phyloP scores from a whole-genome alignment of 2,888 invertebrate genomes.

The Sicus ferrugineus region DNA sequence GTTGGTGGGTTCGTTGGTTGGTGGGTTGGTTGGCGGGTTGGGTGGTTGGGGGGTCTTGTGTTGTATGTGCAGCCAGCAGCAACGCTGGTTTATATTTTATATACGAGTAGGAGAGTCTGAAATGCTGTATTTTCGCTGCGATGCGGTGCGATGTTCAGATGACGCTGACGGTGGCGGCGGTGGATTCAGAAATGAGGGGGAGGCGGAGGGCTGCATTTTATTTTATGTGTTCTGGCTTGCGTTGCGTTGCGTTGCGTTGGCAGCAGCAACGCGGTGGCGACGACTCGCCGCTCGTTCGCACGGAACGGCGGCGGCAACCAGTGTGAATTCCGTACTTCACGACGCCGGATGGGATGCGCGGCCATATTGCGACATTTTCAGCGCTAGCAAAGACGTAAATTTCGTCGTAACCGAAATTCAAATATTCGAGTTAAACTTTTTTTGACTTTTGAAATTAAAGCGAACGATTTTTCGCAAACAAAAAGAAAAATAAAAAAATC shows the following conservation, averaged over 20 bases:
- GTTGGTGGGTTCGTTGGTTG: slow-evolving; percentile 8
- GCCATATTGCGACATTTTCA: slow-evolving; percentile 34
- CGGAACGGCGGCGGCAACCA: slow-evolving; percentile 35
- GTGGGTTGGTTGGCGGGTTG: slow-evolving; percentile 3
- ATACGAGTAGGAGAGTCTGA: slow-evolving; percentile 12
- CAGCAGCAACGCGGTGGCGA: background rate
- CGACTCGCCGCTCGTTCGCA: background rate
- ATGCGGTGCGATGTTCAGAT: background rate
- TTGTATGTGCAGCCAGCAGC: background rate
- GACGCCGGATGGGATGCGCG: slow-evolving; percentile 48
- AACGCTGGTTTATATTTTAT: slow-evolving; percentile 25
- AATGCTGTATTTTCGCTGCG: slow-evolving; percentile 2
- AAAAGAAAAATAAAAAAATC: slow-evolving; percentile 1
- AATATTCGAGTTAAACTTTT: background rate
- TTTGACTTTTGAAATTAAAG: too few species aligned
- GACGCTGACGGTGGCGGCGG: background rate
- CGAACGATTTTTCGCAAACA: too few species aligned
- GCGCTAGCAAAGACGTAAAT: slow-evolving; percentile 25
- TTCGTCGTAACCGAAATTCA: slow-evolving; percentile 5
- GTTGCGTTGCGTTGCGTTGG: slow-evolving; percentile 11
- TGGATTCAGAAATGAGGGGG: background rate
- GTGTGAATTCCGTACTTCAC: slow-evolving; percentile 53
- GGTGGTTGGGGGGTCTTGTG: slow-evolving; percentile 10
- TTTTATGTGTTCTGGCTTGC: slow-evolving; percentile 17
- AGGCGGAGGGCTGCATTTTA: slow-evolving; percentile 15